These are phyloP conservation scores for Raphicerus campestris DNA, from an alignment of 2,113 vertebrate species.

Conservation along the genomic window DNA sequence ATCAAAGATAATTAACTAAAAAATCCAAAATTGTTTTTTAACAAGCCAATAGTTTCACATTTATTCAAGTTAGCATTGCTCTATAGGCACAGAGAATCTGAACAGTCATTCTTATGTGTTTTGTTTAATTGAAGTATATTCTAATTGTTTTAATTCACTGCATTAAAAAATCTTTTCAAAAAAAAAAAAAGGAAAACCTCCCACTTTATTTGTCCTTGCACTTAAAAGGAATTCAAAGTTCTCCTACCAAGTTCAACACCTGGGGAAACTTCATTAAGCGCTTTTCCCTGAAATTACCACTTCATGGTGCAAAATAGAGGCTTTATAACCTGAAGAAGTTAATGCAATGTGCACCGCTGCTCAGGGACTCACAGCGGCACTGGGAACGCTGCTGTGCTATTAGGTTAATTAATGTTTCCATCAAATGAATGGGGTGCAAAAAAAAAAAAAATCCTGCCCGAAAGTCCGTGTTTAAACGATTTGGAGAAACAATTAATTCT, in stretches of 20 bases:
- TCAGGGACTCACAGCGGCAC: not conserved
- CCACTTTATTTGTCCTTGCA: not conserved
- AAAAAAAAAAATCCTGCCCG: not conserved
- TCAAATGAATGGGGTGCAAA: not conserved
- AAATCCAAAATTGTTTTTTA: not conserved
- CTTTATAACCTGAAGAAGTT: not conserved
- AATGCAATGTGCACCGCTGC: not conserved
- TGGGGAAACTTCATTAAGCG: conserved; percentile 12
- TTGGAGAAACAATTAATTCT: not conserved
- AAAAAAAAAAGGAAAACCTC: not conserved
- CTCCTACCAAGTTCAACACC: not conserved
- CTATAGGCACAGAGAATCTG: not conserved
- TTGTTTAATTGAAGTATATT: not conserved
- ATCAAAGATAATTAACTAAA: not conserved
- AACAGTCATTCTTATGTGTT: not conserved
- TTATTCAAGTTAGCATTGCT: not conserved
- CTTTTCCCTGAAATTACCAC: conserved; percentile 5
- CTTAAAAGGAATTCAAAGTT: conserved; percentile 13
- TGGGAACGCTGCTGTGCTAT: not conserved
- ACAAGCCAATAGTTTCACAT: not conserved
- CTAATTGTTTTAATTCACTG: not conserved
- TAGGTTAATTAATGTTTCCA: conserved; percentile 15
- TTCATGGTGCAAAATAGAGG: not conserved
- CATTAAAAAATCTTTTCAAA: not conserved
- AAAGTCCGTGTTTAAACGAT: not conserved